These are phyloP conservation scores for Rhincodon typus DNA, from an alignment of 2,797 vertebrate genomes.

Conservation along the genomic window DNA sequence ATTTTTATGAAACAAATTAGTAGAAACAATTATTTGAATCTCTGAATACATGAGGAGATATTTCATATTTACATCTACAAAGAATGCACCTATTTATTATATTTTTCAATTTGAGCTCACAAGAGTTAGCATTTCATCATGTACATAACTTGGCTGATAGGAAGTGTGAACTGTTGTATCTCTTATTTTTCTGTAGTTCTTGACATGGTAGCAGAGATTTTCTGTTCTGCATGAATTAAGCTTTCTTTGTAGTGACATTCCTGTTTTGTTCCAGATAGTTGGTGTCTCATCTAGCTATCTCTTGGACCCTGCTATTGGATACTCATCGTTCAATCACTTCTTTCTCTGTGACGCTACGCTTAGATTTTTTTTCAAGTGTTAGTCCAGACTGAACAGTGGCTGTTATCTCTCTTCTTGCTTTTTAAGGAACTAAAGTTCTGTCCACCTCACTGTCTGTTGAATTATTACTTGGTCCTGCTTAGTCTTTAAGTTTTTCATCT, in stretches of 20 bases:
- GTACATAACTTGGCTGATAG: not conserved
- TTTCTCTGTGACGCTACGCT: too few species aligned
- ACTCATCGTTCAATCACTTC: too few species aligned
- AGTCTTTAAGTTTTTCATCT: too few species aligned
- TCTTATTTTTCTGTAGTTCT: not conserved
- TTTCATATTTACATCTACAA: not conserved
- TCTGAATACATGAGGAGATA: not conserved
- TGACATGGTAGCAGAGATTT: not conserved
- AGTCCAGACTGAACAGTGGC: too few species aligned
- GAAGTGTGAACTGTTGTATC: not conserved
- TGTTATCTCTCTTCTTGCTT: too few species aligned
- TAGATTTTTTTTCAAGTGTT: too few species aligned
- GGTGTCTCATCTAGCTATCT: too few species aligned
- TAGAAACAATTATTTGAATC: not conserved
- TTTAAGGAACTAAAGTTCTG: too few species aligned
- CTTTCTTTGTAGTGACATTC: not conserved
- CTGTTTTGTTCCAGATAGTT: not conserved
- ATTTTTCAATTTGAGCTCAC: not conserved
- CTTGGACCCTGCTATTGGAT: too few species aligned
- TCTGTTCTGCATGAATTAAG: not conserved
- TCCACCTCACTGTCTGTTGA: too few species aligned
- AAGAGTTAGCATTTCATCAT: not conserved
- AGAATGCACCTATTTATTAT: not conserved
- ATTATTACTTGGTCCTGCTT: too few species aligned
- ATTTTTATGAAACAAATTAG: not conserved